These are phyloP conservation scores for Danionella cerebrum DNA, from an alignment of 2,113 vertebrate species.

Conservation along the genomic window DNA sequence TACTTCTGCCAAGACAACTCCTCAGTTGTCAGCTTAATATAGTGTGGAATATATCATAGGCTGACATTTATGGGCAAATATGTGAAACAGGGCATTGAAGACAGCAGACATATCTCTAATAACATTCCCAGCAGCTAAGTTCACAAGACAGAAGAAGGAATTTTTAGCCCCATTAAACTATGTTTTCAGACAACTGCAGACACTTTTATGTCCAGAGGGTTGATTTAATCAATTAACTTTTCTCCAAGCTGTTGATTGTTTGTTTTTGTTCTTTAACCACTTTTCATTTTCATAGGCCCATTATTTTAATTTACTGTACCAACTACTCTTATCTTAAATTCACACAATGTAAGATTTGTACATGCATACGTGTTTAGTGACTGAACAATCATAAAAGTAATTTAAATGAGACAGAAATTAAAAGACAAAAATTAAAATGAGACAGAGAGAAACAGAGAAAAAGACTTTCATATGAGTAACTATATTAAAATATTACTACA, in stretches of 20 bases:
- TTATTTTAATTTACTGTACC: no score
- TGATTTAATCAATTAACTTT: neutral
- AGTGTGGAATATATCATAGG: slow-evolving; percentile 1
- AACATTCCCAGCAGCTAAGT: neutral
- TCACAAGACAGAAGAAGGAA: neutral
- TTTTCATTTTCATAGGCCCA: no score
- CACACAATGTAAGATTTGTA: no score
- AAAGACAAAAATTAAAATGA: no score
- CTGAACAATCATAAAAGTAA: no score
- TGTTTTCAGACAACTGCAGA: neutral
- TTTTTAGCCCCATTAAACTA: neutral
- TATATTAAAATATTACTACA: no score
- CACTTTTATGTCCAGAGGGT: neutral
- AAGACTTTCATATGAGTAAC: no score
- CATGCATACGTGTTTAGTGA: no score
- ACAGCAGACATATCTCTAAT: slow-evolving; percentile 20
- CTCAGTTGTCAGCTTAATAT: slow-evolving; percentile 1
- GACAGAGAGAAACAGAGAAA: no score
- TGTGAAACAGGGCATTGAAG: slow-evolving; percentile 45
- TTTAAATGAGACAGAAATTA: no score
- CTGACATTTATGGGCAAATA: neutral
- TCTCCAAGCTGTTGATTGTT: neutral
- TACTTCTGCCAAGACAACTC: neutral
- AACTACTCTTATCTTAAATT: no score
- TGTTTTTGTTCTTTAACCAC: neutral